phyloP scores from a whole-genome alignment of 1,140 invertebrate species.

The Mamestra configurata region DNA sequence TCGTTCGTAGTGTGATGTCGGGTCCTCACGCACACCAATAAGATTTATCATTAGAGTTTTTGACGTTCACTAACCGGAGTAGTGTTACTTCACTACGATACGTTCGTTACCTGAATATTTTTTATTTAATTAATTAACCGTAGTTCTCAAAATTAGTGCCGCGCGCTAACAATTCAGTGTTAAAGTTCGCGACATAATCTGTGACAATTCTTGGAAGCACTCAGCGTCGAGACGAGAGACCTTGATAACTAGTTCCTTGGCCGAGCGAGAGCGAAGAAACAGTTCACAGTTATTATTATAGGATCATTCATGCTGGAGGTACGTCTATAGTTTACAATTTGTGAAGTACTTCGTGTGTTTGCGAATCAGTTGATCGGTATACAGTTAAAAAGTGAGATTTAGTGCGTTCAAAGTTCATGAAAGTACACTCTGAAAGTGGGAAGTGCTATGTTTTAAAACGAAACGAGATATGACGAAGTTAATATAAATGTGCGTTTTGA shows the following conservation, averaged over 20 bases:
- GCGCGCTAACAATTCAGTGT: conserved; percentile 55
- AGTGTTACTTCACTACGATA: conserved; percentile 57
- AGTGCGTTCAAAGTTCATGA: conserved; percentile 75
- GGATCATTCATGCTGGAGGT: conserved; percentile 87
- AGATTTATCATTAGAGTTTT: conserved; percentile 66
- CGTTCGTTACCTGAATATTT: conserved; percentile 25
- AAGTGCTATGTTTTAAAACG: conserved; percentile 70
- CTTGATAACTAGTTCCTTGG: conserved; percentile 88
- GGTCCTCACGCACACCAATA: conserved; percentile 63
- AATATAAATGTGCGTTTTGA: conserved; percentile 76
- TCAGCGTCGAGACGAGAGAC: conserved; percentile 85
- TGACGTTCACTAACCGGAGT: conserved; percentile 65
- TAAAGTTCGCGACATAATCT: conserved; percentile 74
- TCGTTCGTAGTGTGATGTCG: conserved; percentile 67
- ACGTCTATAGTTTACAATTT: conserved; percentile 85
- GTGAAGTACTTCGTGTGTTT: conserved; percentile 75
- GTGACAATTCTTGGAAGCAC: conserved; percentile 82
- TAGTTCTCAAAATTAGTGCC: conserved; percentile 48
- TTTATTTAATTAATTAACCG: conserved; percentile 53
- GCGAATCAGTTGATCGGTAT: conserved; percentile 55
- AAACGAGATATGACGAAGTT: conserved; percentile 77
- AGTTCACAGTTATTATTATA: conserved; percentile 88
- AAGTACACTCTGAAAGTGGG: conserved; percentile 65
- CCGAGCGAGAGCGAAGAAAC: conserved; percentile 82
- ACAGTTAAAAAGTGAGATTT: conserved; percentile 69